A percentile compares a stretch with the other conserved stretches of the same genome.
phyloP scores from a whole-genome alignment of 2,888 invertebrate genomes.

The Cepaea hortensis region DNA sequence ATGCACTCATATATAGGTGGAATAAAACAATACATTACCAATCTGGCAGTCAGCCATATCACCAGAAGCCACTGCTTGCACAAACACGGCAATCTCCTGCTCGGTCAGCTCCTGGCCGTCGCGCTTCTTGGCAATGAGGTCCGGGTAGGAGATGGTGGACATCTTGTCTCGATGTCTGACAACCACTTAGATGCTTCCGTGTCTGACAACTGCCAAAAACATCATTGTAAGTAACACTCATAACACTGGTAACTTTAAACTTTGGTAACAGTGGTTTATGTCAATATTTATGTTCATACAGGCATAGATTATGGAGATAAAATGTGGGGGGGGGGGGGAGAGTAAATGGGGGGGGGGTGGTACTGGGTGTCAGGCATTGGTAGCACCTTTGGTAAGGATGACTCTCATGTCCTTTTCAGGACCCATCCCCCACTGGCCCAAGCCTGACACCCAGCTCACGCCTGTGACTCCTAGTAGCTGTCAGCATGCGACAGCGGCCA shows the following conservation, averaged over 20 bases:
- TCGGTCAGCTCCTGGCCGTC: constrained; percentile 42
- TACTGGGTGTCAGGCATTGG: no score
- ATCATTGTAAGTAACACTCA: background rate
- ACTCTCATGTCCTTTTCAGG: no score
- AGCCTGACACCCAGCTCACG: no score
- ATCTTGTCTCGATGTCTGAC: background rate
- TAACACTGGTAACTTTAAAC: no score
- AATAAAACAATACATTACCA: constrained; percentile 1
- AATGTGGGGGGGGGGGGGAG: background rate
- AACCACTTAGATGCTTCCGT: background rate
- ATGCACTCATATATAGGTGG: no score
- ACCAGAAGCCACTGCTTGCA: constrained; percentile 26
- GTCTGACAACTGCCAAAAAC: background rate
- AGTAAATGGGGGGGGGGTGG: no score
- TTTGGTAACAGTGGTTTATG: no score
- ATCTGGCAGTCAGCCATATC: constrained; percentile 37
- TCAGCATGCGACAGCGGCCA: no score
- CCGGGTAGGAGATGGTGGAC: constrained; percentile 28
- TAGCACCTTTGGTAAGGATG: no score
- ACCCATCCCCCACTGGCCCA: no score
- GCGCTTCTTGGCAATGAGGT: constrained; percentile 46
- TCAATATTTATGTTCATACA: background rate
- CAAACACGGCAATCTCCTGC: constrained; percentile 40
- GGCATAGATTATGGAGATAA: background rate
- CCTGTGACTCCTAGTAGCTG: no score